Evolutionary conservation across 2,888 invertebrate genomes (phyloP).

Genomic region (Hirudinaria manillensis): DNA sequence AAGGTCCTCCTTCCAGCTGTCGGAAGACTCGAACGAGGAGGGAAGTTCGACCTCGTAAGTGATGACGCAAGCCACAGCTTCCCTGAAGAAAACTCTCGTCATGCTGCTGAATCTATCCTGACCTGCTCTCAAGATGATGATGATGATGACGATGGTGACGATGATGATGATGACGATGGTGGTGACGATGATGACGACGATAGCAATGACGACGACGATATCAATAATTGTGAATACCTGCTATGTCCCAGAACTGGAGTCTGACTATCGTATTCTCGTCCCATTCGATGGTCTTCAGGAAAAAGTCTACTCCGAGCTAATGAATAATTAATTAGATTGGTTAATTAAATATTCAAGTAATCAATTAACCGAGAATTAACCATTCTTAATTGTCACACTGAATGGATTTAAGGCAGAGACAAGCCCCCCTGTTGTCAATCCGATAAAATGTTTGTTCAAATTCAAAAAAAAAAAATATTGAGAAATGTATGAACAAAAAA

Average conservation of each 20-base stretch:
- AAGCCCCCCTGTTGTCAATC: too few relatives aligned
- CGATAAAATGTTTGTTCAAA: too few relatives aligned
- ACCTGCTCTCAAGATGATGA: constrained; percentile 50
- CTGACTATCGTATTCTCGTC: constrained; percentile 58
- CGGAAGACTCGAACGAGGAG: constrained; percentile 58
- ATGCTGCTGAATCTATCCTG: constrained; percentile 62
- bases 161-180: not conserved
- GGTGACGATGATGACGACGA: not conserved
- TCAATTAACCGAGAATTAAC: not conserved
- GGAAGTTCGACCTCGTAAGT: constrained; percentile 61
- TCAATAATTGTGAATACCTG: constrained; percentile 53
- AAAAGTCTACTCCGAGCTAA: constrained; percentile 60
- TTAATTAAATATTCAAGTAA: not conserved
- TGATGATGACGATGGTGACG: not conserved
- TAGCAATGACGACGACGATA: not conserved
- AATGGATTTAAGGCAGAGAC: too few relatives aligned
- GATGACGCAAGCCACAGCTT: constrained; percentile 57
- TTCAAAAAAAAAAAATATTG: too few relatives aligned
- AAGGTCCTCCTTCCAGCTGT: constrained; percentile 61
- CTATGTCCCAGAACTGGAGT: constrained; percentile 62
- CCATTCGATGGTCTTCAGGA: constrained; percentile 60
- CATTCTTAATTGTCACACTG: too few relatives aligned
- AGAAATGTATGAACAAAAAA: too few relatives aligned
- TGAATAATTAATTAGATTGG: not conserved
- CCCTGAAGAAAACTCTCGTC: constrained; percentile 62